Percentiles rank a stretch among this genome's conserved stretches.
Conservation (phyloP, 2,113 vertebrate species). For the Phalacrocorax aristotelis region DNA sequence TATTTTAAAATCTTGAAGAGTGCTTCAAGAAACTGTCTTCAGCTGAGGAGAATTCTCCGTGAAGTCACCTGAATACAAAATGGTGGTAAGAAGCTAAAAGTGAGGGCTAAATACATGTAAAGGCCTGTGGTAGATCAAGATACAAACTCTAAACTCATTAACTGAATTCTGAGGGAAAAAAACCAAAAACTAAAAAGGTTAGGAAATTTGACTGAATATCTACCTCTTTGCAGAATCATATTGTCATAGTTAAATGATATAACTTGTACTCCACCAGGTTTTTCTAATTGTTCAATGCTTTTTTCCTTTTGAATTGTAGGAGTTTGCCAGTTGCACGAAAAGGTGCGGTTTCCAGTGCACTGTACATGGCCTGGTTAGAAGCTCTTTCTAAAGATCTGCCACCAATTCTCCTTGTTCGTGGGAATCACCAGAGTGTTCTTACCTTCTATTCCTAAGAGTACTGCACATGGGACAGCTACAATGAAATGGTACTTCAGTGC, state of each 20-base stretch:
- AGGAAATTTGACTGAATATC: neutral
- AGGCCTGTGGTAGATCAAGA: neutral
- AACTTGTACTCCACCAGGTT: neutral
- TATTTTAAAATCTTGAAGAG: neutral
- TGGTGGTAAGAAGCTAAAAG: neutral
- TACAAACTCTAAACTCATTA: neutral
- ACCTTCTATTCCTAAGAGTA: conserved; percentile 94
- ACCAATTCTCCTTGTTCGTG: conserved; percentile 92
- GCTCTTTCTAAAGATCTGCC: conserved; percentile 91
- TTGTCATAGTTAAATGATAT: neutral
- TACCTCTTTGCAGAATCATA: neutral
- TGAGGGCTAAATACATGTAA: neutral
- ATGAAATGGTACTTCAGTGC: conserved; percentile 72
- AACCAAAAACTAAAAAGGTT: accelerated
- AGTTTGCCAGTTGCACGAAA: conserved; percentile 96
- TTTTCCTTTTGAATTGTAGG: conserved; percentile 68
- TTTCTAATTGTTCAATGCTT: neutral
- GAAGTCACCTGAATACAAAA: neutral
- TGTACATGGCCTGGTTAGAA: conserved; percentile 98
- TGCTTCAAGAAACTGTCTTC: neutral
- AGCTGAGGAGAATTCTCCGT: neutral
- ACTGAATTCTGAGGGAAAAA: neutral
- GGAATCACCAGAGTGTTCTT: conserved; percentile 98
- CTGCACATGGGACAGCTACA: neutral
- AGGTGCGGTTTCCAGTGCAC: conserved; percentile 90